A percentile compares a stretch with the other conserved stretches of the same genome.
phyloP scores from a whole-genome alignment of 2,888 invertebrate genomes.

The Xestia rhomboidea region DNA sequence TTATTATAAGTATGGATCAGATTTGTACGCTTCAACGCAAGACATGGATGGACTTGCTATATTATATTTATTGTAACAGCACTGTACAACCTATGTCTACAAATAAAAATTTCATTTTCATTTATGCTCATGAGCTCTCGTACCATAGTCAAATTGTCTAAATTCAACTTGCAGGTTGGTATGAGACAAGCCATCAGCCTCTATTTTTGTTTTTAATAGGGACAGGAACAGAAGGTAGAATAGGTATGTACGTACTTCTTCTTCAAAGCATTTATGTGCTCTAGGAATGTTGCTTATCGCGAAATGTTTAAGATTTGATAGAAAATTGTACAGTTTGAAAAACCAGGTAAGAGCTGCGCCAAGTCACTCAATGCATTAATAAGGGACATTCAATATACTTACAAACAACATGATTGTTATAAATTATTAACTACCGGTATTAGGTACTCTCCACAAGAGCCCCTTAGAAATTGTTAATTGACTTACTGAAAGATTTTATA shows the following conservation, averaged over 20 bases:
- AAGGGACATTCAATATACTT: not conserved
- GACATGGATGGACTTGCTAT: no score
- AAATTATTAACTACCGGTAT: not conserved
- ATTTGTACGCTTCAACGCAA: no score
- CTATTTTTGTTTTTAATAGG: not conserved
- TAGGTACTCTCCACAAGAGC: not conserved
- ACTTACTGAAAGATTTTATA: not conserved
- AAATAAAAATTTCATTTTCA: no score
- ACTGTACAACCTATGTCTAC: no score
- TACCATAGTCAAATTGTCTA: not conserved
- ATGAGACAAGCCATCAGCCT: not conserved
- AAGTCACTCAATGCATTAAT: not conserved
- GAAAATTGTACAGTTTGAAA: not conserved
- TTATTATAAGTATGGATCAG: no score
- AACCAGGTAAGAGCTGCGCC: not conserved
- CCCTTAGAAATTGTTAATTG: slow-evolving; percentile 8
- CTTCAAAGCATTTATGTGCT: not conserved
- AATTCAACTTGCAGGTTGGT: not conserved
- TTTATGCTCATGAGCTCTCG: not conserved
- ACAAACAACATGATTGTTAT: not conserved
- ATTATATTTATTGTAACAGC: no score
- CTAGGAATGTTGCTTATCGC: not conserved
- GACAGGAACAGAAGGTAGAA: not conserved
- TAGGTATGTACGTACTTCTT: not conserved
- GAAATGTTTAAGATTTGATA: not conserved